phyloP scores from a whole-genome alignment of 2,113 vertebrate species.

The Bos taurus region DNA sequence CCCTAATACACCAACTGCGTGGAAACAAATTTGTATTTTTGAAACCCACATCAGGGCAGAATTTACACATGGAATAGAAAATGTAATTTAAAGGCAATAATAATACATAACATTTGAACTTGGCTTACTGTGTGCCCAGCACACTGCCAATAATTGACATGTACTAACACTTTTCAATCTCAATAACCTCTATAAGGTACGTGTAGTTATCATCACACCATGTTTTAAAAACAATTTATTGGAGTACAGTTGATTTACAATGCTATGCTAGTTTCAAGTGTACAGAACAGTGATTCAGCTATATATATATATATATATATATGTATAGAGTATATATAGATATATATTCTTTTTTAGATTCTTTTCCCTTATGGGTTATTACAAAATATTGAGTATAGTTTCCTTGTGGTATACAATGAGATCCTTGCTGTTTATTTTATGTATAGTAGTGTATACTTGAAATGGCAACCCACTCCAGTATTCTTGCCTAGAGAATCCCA shows the following conservation, averaged over 20 bases:
- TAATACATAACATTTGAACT: too few species aligned
- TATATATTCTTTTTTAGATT: not conserved
- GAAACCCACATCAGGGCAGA: not conserved
- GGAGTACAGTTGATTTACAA: not conserved
- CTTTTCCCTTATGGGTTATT: not conserved
- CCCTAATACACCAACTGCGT: rapidly evolving
- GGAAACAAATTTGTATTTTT: not conserved
- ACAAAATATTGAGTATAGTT: not conserved
- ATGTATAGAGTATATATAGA: not conserved
- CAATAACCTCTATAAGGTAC: not conserved
- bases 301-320: not conserved
- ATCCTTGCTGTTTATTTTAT: not conserved
- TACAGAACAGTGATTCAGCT: not conserved
- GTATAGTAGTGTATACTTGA: too few species aligned
- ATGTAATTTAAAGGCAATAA: not conserved
- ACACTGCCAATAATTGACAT: not conserved
- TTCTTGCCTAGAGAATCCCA: too few species aligned
- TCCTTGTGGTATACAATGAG: not conserved
- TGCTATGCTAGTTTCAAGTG: not conserved
- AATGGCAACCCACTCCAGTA: too few species aligned
- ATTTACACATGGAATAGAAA: not conserved
- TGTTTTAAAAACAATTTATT: not conserved
- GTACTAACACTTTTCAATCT: not conserved
- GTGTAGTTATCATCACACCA: too few species aligned
- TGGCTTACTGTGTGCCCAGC: not conserved